Evolutionary conservation across 2,797 vertebrate genomes (phyloP).

Genomic region (Trachops cirrhosus): DNA sequence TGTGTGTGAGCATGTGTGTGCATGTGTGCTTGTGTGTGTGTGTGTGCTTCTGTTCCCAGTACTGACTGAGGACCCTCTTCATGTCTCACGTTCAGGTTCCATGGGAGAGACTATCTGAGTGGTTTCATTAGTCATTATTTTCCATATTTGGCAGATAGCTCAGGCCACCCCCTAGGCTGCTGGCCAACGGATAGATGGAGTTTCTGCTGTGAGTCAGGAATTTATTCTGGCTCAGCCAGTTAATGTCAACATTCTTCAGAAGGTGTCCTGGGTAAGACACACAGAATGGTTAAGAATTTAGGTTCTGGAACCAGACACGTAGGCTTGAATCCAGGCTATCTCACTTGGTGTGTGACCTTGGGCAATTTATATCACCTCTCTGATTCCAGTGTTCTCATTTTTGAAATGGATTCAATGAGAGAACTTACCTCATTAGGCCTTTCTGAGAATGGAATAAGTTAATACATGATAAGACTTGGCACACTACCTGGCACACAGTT

Average conservation of each 20-base stretch:
- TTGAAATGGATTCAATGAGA: conserved; percentile 20
- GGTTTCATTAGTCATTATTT: background rate
- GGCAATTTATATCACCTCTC: background rate
- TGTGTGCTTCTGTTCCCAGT: background rate
- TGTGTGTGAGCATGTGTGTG: background rate
- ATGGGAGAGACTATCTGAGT: background rate
- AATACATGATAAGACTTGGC: background rate
- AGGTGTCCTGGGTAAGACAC: background rate
- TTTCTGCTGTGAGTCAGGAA: background rate
- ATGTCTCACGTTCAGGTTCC: background rate
- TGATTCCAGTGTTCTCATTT: conserved; percentile 39
- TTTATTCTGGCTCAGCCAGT: background rate
- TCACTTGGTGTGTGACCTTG: background rate
- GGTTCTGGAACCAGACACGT: background rate
- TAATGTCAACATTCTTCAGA: conserved; percentile 26
- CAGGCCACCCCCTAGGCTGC: background rate
- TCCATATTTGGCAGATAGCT: conserved; percentile 4
- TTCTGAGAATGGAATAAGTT: conserved; percentile 38
- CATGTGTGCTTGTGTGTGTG: background rate
- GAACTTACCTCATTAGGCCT: background rate
- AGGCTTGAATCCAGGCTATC: conserved; percentile 14
- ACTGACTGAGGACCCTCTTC: background rate
- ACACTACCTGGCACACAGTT: background rate
- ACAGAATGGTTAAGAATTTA: conserved; percentile 28
- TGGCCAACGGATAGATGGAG: background rate